Percentiles rank a stretch among this genome's conserved stretches.
These are phyloP conservation scores for Agonum fuliginosum DNA, from an alignment of 2,888 invertebrate species.

Conservation along the genomic window DNA sequence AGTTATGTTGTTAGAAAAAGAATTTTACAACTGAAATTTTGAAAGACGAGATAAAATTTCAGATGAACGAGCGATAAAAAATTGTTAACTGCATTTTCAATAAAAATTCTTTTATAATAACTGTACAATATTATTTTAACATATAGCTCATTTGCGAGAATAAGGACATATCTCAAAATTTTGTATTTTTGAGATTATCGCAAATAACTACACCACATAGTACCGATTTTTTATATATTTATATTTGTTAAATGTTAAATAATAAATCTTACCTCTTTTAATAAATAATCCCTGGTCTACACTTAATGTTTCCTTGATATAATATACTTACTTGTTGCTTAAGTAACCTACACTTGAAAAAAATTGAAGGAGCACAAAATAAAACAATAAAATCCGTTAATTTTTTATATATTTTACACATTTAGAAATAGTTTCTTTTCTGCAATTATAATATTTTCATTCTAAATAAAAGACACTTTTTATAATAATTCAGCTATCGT, in stretches of 20 bases:
- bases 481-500: slow-evolving; percentile 60
- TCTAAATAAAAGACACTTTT: slow-evolving; percentile 71
- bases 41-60: not conserved
- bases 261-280: not conserved
- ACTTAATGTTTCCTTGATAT: too few relatives aligned
- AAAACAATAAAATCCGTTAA: slow-evolving; percentile 46
- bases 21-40: not conserved
- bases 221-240: too few relatives aligned
- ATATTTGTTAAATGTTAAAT: too few relatives aligned
- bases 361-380: not conserved
- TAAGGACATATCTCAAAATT: too few relatives aligned
- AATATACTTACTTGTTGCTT: not conserved
- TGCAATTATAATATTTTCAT: slow-evolving; percentile 70
- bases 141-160: too few relatives aligned
- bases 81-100: too few relatives aligned
- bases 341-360: not conserved
- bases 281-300: not conserved
- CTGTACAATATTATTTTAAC: too few relatives aligned
- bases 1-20: not conserved
- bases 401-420: slow-evolving; percentile 72
- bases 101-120: too few relatives aligned
- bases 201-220: too few relatives aligned
- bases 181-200: too few relatives aligned
- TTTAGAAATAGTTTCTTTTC: slow-evolving; percentile 72
- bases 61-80: not conserved